Percentiles rank a stretch among this genome's conserved stretches.
phyloP scores from a whole-genome alignment of 2,113 vertebrate genomes.

The Gavia stellata region DNA sequence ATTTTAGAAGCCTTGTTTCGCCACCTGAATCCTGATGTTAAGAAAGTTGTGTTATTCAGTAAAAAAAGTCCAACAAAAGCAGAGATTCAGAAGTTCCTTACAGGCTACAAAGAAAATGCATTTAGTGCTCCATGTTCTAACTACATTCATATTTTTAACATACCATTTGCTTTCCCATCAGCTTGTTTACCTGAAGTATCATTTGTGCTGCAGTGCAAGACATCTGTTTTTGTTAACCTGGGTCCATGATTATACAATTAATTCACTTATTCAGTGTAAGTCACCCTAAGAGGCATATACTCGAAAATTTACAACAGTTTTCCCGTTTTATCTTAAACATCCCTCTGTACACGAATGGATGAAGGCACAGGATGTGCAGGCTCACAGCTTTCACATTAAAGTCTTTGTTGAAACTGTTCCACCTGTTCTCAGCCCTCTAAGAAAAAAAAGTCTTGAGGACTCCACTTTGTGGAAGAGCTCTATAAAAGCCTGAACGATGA shows the following conservation, averaged over 20 bases:
- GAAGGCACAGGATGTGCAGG: slow-evolving; percentile 77
- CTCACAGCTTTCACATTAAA: slow-evolving; percentile 72
- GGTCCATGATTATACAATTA: slow-evolving; percentile 11
- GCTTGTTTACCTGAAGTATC: not conserved
- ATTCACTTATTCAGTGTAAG: not conserved
- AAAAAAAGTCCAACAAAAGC: not conserved
- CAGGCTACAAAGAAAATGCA: slow-evolving; percentile 39
- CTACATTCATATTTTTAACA: not conserved
- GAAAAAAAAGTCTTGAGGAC: slow-evolving; percentile 78
- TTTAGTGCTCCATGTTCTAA: slow-evolving; percentile 1
- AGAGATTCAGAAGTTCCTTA: slow-evolving; percentile 1
- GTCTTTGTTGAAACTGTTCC: slow-evolving; percentile 70
- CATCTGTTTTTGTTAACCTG: slow-evolving; percentile 3
- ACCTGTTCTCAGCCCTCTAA: slow-evolving; percentile 73
- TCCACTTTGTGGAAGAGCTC: slow-evolving; percentile 88
- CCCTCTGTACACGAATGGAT: slow-evolving; percentile 48
- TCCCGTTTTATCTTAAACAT: slow-evolving; percentile 29
- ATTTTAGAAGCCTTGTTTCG: slow-evolving; percentile 1
- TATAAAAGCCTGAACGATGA: slow-evolving; percentile 89
- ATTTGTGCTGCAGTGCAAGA: not conserved
- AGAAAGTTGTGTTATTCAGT: slow-evolving; percentile 30
- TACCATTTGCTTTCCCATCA: not conserved
- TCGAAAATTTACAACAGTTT: slow-evolving; percentile 93
- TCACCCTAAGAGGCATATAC: slow-evolving; percentile 85
- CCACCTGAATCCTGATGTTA: slow-evolving; percentile 29